Percentiles rank a stretch among this genome's conserved stretches.
These are phyloP conservation scores for Pseudococcus viburni DNA, from an alignment of 2,888 invertebrate species.

Conservation along the genomic window DNA sequence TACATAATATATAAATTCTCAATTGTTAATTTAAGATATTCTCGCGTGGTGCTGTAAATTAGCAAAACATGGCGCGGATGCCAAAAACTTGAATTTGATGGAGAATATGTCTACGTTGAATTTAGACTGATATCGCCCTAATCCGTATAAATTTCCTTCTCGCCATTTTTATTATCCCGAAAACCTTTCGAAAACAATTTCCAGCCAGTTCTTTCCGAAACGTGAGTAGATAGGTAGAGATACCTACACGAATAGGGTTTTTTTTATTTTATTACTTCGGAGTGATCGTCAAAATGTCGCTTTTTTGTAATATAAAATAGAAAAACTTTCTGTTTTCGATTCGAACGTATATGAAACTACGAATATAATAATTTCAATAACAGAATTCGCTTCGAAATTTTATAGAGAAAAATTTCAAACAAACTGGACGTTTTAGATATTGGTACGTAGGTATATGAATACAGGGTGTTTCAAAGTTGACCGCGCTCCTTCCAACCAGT, in stretches of 20 bases:
- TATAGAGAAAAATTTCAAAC: too few relatives aligned
- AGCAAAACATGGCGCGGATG: neutral
- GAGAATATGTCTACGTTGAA: neutral
- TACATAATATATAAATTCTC: neutral
- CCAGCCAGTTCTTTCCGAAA: neutral
- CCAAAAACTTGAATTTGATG: neutral
- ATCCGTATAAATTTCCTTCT: neutral
- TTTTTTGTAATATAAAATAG: neutral
- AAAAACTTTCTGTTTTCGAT: neutral
- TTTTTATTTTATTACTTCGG: too few relatives aligned
- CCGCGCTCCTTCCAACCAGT: too few relatives aligned
- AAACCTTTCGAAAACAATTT: neutral
- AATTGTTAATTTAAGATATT: neutral
- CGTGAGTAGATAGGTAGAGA: neutral
- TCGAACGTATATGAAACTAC: too few relatives aligned
- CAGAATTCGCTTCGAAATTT: too few relatives aligned
- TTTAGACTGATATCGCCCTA: neutral
- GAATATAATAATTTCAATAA: too few relatives aligned
- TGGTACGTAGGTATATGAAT: too few relatives aligned
- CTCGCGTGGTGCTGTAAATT: neutral
- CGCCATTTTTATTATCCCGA: neutral
- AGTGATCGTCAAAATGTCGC: neutral
- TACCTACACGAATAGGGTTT: too few relatives aligned
- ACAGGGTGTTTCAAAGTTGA: too few relatives aligned
- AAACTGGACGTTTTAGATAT: too few relatives aligned